Evolutionary conservation across 1,140 invertebrate genomes (phyloP), one percentile per base, ranked within the genome.

Genomic region (Calephelis virginiensis): DNA sequence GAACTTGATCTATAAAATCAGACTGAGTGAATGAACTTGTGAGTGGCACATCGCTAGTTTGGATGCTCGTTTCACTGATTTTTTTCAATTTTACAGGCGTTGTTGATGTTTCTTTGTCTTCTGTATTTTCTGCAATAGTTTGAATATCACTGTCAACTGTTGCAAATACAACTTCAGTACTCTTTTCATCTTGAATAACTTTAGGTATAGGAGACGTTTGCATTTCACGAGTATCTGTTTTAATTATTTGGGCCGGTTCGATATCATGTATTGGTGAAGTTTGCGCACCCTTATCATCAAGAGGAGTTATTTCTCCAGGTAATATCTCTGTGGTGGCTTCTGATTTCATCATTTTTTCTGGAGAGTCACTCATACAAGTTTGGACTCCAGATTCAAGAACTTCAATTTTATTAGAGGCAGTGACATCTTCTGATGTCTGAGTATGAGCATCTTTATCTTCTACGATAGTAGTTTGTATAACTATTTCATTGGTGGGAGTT

Each of bases 381-480:
- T 91, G 89, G 14, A 84, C 82, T 69, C 85, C 76, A 40, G 75
- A 76, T 71, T 91, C 83, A 49, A 73, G 77, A 61, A 78, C 70
- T 37, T 77, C 67, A 6, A 81, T 68, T 70, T 81, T 86, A 68
- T 84, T 77, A 6, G 76, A 64, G 61, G 74, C 71, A 9, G 67
- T 77, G 4, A 81, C 61, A 63, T 84, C 76, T 46, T 83, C 78
- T 12, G 73, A 68, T 43, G 85, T 85, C 77, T 90, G 87, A 49
- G 86, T 88, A 40, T 85, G 70, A 62, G 64, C 80, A 74, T 90
- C 85, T 71, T 79, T 86, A 14, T 87, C 91, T 47, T 92, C 91
- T 11, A 76, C 76, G 4, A 92, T 90, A 6, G 87, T 90, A 38
- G 93, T 93, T 80, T 93, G 93, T 49, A 91, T 83, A 38, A 91